Evolutionary conservation across 37 sponge, comb jelly and placozoan genomes (phyloP).

Genomic region (Aplysina aerophoba): DNA sequence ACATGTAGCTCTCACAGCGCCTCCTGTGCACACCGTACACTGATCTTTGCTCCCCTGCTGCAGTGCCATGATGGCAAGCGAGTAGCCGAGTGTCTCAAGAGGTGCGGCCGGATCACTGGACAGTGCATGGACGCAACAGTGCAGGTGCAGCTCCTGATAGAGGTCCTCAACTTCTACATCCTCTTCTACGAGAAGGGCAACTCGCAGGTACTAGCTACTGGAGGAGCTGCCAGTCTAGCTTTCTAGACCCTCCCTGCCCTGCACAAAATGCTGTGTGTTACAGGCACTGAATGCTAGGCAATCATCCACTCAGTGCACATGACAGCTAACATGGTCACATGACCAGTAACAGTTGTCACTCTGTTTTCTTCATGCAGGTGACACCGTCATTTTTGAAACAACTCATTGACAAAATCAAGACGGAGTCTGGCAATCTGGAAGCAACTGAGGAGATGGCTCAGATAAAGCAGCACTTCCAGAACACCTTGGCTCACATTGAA

Average conservation of each 20-base stretch:
- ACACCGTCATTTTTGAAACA: constrained; percentile 67
- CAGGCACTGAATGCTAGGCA: too few species aligned
- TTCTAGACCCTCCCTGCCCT: too few species aligned
- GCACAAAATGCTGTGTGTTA: too few species aligned
- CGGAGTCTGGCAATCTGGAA: constrained; percentile 70
- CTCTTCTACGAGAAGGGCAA: constrained; percentile 90
- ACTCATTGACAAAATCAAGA: constrained; percentile 89
- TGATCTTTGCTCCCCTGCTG: background rate
- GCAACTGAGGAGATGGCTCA: constrained; percentile 68
- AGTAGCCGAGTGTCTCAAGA: constrained; percentile 96
- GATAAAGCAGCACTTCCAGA: constrained; percentile 88
- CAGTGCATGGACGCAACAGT: constrained; percentile 98
- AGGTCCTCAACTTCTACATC: constrained; percentile 91
- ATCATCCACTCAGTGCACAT: too few species aligned
- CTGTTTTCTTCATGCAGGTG: too few species aligned
- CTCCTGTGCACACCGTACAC: background rate
- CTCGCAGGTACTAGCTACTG: constrained; percentile 72
- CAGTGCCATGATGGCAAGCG: constrained; percentile 83
- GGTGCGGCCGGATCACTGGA: constrained; percentile 85
- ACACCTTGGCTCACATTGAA: constrained; percentile 76
- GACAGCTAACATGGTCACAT: too few species aligned
- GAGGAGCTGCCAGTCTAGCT: too few species aligned
- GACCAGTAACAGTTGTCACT: too few species aligned
- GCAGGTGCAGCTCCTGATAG: constrained; percentile 91
- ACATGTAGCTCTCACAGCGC: background rate